Conservation (phyloP, 2,797 vertebrate genomes). For the Acanthurus leucopareius region DNA sequence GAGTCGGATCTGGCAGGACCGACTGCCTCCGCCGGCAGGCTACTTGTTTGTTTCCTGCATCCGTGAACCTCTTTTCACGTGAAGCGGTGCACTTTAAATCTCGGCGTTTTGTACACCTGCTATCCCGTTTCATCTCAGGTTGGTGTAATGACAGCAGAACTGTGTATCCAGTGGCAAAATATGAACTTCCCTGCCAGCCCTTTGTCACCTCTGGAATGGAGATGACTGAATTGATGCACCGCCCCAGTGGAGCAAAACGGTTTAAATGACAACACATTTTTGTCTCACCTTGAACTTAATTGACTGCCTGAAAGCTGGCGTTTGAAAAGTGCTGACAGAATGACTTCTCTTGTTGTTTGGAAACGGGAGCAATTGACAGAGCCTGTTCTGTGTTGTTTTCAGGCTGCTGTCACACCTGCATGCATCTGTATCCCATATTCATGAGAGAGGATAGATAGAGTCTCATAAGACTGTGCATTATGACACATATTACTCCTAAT, state of each 20-base stretch:
- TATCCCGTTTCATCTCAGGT: conserved; percentile 41
- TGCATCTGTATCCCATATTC: conserved; percentile 26
- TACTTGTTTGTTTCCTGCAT: conserved; percentile 15
- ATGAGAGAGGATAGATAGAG: conserved; percentile 6
- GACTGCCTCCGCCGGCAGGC: conserved; percentile 34
- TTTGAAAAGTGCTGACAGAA: conserved; percentile 82
- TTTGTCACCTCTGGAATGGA: conserved; percentile 74
- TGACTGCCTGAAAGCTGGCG: conserved; percentile 81
- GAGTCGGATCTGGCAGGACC: conserved; percentile 11
- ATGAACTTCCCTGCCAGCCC: conserved; percentile 76
- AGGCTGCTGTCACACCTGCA: conserved; percentile 45
- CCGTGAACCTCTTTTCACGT: conserved; percentile 13
- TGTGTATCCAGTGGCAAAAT: conserved; percentile 58
- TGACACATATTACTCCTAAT: conserved; percentile 38
- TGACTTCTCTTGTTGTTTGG: conserved; percentile 61
- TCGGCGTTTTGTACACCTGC: conserved; percentile 19
- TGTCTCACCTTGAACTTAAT: conserved; percentile 88
- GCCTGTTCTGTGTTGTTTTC: conserved; percentile 50
- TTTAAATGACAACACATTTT: conserved; percentile 83
- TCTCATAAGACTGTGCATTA: conserved; percentile 23
- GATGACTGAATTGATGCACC: conserved; percentile 75
- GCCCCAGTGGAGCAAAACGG: conserved; percentile 74
- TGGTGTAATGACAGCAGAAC: conserved; percentile 48
- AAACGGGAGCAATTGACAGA: conserved; percentile 57
- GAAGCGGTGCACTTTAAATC: conserved; percentile 33